Evolutionary conservation across 2,797 vertebrate species (phyloP), one percentile per base, ranked within the genome.

Genomic region (Harpagifer antarcticus): DNA sequence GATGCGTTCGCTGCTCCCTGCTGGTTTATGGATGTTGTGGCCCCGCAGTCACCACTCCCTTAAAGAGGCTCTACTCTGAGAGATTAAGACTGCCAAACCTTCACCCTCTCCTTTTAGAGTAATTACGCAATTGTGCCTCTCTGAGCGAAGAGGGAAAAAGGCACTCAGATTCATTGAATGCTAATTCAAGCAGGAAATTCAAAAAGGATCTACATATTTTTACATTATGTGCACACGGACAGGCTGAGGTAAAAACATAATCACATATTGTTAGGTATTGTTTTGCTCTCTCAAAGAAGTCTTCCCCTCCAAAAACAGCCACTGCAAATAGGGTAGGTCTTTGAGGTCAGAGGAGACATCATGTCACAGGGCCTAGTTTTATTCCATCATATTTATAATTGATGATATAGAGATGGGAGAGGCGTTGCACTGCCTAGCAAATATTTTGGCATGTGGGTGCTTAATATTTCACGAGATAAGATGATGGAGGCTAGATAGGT

Each of bases 51-150:
- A 80, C 86, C 80, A 74, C 89, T 89, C 78, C 76, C 82, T 91
- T 78, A 88, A 88, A 92, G 85, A 87, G 76, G 84, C 87, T 92
- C 85, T 90, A 90, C 91, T 93, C 88, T 86, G 85, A 90, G 87
- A 93, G 91, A 93, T 93, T 90, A 93, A 91, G 87, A 90, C 87
- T 81, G 89, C 88, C 90, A 92, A 89, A 94, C 90, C 83, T 89
- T 89, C 86, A 89, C 89, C 83, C 81, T 78, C 78, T 89, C 81
- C 89, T 92, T 92, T 92, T 88, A 90, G 85, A 92, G 88, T 92
- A 91, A 94, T 94, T 93, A 92, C 79, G 82, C 89, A 91, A 89
- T 82, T 88, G 79, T 83, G 81, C 77, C 85, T 86, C 86, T 78
- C 80, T 79, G 82, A 82, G 90, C 76, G 80, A 88, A 85, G 54